Evolutionary conservation across 2,888 invertebrate species (phyloP), one percentile per base, ranked within the genome.

Genomic region (Germaria angustata): DNA sequence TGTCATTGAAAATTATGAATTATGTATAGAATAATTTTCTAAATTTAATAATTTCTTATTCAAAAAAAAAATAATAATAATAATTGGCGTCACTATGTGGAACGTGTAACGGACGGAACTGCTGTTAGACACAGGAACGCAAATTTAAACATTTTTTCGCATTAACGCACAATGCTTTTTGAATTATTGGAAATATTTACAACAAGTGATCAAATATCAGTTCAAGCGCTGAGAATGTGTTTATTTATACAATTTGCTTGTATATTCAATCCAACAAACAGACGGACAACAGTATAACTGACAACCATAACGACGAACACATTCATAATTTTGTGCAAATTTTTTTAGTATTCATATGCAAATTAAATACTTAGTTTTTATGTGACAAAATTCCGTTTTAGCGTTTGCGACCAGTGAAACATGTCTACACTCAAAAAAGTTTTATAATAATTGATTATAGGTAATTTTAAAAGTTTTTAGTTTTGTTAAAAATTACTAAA

Each of bases 181-280:
- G 4, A 34, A 59, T 61, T 17, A 36, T 5, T 39, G 28, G 1
- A 5, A 44, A 32, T 9, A 15, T 39, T 46, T 49, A 39, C 32
- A 78, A 57, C 24, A 78, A 71, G 15, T 71, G 63, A 71, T 78
- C 71, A 55, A 71, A 65, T 71, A 69, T 44, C 63, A 20, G 3
- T 13, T 36, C n/a, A 22, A 59, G 24, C 13, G 39, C 15, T 44
- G n/a, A 20, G 15, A n/a, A 3, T 66, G 66, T 66, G 22, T 36
- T n/a, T 22, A 36, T 20, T 57, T 17, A 36, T 6, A 15, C 17
- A 20, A 32, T n/a, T 46, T 2, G 17, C 6, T 20, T 44, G 8
- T 17, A 6, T 7, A 11, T 9, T 32, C 13, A 20, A 11, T 20
- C 2, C 13, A 13, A 22, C 32, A 53, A 32, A 32, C 1, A 53